Evolutionary conservation across 2,888 invertebrate genomes (phyloP).

Genomic region (Tiliacea aurago): DNA sequence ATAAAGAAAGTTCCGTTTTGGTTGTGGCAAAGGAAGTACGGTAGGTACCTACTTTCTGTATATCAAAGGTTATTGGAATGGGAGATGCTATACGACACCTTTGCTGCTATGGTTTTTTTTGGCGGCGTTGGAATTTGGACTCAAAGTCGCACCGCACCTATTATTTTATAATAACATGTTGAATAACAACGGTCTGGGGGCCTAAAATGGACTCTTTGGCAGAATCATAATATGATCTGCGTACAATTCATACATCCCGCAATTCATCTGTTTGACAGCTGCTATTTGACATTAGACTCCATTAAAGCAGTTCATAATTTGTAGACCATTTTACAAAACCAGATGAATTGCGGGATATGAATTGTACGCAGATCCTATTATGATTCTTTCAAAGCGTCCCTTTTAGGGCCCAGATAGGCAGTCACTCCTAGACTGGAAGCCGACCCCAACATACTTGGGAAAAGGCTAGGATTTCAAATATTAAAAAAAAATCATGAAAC

Average conservation of each 20-base stretch:
- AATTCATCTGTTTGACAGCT: too few species aligned
- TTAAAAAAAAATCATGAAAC: too few species aligned
- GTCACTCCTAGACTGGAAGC: neutral
- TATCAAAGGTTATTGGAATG: conserved; percentile 15
- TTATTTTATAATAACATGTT: neutral
- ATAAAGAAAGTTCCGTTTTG: conserved; percentile 48
- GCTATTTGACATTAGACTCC: too few species aligned
- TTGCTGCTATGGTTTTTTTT: neutral
- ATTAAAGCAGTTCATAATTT: too few species aligned
- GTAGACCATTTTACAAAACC: too few species aligned
- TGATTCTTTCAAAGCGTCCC: too few species aligned
- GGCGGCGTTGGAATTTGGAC: neutral
- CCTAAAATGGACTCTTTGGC: too few species aligned
- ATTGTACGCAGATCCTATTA: too few species aligned
- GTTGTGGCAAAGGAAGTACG: neutral
- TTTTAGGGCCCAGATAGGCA: neutral
- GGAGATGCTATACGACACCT: conserved; percentile 6
- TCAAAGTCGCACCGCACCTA: neutral
- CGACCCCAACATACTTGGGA: neutral
- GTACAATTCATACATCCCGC: too few species aligned
- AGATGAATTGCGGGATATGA: too few species aligned
- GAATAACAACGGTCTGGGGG: too few species aligned
- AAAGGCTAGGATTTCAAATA: neutral
- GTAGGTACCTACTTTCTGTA: neutral
- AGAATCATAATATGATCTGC: too few species aligned